Base-by-base conservation (phyloP, 2,797 vertebrate genomes). In the Apogon hyalosoma region DNA sequence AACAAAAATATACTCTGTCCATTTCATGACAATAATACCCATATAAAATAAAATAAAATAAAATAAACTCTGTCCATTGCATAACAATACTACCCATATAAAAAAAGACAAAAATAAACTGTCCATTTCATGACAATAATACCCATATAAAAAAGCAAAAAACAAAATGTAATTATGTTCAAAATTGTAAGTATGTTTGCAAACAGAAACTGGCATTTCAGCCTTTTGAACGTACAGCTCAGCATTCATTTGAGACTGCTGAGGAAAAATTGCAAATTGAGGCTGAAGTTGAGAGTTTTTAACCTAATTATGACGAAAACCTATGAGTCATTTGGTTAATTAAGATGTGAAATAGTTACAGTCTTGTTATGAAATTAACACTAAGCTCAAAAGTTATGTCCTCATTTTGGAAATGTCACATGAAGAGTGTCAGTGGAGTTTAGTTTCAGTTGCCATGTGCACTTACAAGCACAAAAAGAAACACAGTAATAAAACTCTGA, bases 401-500 rank as follows among this genome's bases (percentile, higher is more conserved):
- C 31, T 63, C 1, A 40, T 49, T 56, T n/a, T 54, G 11, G 3
- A 53, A 64, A 55, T 16, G 11, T 50, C 39, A 36, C 46, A 65
- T 28, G 21, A 21, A 31, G 39, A 55, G 28, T 33, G 19, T 18
- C 14, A 36, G 33, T 8, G 40, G 6, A 21, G 2, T 49, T 58
- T 7, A 43, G 19, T 18, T 5, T 38, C 9, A 56, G 55, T 50
- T 3, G 28, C 46, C 19, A 14, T 48, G 43, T 76, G 45, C n/a
- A 38, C 48, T 53, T 42, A 40, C 40, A 36, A 18, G 47, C 40
- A 54, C n/a, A 18, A 31, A 70, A 38, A 45, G 11, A 47, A 38
- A 57, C 28, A 3, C 52, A 75, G 55, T 63, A 47, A 59, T 13
- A 14, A 33, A 10, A 21, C 11, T 42, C 6, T 84, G 70, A 88